These are phyloP conservation scores for Pollimyrus isidori DNA, from an alignment of 2,113 vertebrate species.

Conservation along the genomic window DNA sequence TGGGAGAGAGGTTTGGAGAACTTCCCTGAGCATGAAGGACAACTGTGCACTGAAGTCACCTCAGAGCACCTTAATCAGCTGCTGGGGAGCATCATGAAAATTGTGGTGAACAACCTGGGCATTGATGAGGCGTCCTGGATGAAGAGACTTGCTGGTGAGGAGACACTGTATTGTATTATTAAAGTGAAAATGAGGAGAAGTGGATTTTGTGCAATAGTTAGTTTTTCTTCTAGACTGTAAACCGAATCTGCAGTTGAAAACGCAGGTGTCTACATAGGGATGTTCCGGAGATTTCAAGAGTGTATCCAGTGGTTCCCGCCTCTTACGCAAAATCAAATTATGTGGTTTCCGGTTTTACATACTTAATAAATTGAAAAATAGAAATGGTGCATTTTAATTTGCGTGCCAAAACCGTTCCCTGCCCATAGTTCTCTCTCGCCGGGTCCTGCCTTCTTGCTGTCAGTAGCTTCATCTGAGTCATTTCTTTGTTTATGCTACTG, in stretches of 20 bases:
- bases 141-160: constrained; percentile 84
- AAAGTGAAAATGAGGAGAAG: not conserved
- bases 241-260: not conserved
- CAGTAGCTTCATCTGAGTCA: not conserved
- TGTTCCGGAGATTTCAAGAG: not conserved
- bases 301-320: not conserved
- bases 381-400: not conserved
- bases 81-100: constrained; percentile 85
- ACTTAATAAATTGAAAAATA: not conserved
- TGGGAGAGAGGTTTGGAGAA: constrained; percentile 81
- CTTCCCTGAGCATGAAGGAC: constrained; percentile 58
- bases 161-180: not conserved
- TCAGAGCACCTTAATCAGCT: constrained; percentile 85
- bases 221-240: not conserved
- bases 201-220: not conserved
- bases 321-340: not conserved
- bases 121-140: constrained; percentile 95
- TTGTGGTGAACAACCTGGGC: constrained; percentile 91
- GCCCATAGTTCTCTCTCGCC: not conserved
- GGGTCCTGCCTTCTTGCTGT: not conserved
- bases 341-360: not conserved
- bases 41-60: constrained; percentile 75
- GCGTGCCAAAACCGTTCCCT: not conserved
- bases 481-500: not conserved
- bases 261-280: not conserved